Conservation (phyloP, 1,140 invertebrate species). For the Doryteuthis pealeii region DNA sequence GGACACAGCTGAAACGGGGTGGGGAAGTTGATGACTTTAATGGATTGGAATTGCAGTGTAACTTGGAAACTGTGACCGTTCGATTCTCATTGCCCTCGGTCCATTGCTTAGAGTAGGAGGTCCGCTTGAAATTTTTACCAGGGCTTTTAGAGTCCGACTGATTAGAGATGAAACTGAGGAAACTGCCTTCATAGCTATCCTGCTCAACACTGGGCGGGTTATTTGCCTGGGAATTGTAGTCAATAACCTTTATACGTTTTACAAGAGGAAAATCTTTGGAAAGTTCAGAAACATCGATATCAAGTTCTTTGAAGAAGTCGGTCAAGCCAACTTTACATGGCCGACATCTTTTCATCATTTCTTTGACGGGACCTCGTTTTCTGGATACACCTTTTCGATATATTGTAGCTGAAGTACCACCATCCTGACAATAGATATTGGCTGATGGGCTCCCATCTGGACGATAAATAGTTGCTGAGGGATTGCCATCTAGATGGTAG, state of each 20-base stretch:
- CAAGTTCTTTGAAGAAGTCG: not conserved
- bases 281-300: slow-evolving; percentile 3
- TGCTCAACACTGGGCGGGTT: slow-evolving; percentile 1
- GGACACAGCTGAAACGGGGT: not conserved
- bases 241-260: not conserved
- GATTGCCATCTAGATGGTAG: not conserved
- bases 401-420: slow-evolving; percentile 3
- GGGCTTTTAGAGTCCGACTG: not conserved
- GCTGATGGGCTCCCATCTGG: slow-evolving; percentile 6
- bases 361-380: not conserved
- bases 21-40: not conserved
- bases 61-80: not conserved
- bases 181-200: slow-evolving; percentile 8
- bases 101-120: not conserved
- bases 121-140: not conserved
- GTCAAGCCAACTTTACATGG: slow-evolving; percentile 5
- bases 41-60: not conserved
- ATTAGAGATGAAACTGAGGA: not conserved
- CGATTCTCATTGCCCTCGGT: slow-evolving; percentile 2
- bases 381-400: not conserved
- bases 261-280: slow-evolving; percentile 8
- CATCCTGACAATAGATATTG: slow-evolving; percentile 1
- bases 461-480: slow-evolving; percentile 6
- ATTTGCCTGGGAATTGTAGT: slow-evolving; percentile 2
- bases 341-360: not conserved